Conservation (phyloP, 2,797 vertebrate genomes). For the Octomys mimax region DNA sequence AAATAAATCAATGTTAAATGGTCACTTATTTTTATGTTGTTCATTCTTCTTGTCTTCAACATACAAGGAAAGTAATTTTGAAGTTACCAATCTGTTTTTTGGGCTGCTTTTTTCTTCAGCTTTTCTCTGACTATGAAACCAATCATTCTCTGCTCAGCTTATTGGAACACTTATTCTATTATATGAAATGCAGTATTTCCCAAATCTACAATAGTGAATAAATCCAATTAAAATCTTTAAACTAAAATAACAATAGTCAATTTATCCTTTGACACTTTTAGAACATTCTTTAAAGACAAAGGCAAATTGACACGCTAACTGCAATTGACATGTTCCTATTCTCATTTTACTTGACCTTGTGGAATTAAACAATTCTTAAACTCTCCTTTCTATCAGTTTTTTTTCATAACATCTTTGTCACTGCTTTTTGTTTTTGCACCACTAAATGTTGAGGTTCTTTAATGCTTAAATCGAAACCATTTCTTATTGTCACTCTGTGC, state of each 20-base stretch:
- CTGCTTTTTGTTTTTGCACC: constrained; percentile 34
- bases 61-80: too few relatives aligned
- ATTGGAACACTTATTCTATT: background rate
- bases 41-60: background rate
- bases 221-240: background rate
- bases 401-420: background rate
- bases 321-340: constrained; percentile 4
- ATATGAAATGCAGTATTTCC: background rate
- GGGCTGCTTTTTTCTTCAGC: background rate
- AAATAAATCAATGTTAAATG: background rate
- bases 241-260: background rate
- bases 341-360: constrained; percentile 38
- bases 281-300: constrained; percentile 44
- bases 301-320: constrained; percentile 5
- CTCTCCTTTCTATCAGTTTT: background rate
- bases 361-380: constrained; percentile 45
- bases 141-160: background rate
- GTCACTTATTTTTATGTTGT: background rate
- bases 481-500: background rate
- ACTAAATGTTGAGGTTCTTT: background rate
- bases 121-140: background rate
- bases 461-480: constrained; percentile 25
- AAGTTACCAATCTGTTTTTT: background rate
- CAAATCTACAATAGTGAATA: background rate
- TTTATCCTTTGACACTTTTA: background rate